Evolutionary conservation across 1,140 invertebrate genomes (phyloP), one percentile per base, ranked within the genome.

Genomic region (Dufourea novaeangliae): DNA sequence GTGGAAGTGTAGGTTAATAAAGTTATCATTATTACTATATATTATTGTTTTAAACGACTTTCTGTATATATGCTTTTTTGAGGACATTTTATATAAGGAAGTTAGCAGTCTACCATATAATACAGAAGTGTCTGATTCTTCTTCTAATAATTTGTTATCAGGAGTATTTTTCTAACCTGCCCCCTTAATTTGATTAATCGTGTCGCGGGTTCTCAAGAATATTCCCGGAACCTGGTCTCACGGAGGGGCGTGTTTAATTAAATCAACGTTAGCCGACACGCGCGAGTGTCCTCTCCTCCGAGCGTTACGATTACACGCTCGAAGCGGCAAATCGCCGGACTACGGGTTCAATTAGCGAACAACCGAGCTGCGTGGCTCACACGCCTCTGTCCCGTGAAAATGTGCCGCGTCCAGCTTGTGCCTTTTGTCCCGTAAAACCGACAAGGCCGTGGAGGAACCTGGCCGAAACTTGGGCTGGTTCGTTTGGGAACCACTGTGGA

Each of bases 241-340:
- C 56, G 50, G 57, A 69, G 69, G 41, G 46, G n/a, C 32, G 77
- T 61, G 82, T 89, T 89, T 91, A 91, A 90, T 91, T 90, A 90
- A 91, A 91, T 89, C 88, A 87, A 85, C 82, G 78, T 84, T 83
- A 80, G 56, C 76, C 69, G 74, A 78, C 17, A n/a, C n/a, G n/a
- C 79, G 44, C 62, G 61, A 77, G 68, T n/a, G n/a, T 82, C 46
- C 79, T 61, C 44, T 17, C 82, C 77, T 86, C 82, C n/a, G n/a
- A n/a, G n/a, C n/a, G n/a, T n/a, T n/a, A 82, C 87, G 89, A 89
- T 88, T 88, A 90, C 88, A 88, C 87, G 82, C 85, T 83, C 82
- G 69, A 80, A 73, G 78, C 74, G 83, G 81, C 85, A 90, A 90
- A 90, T 90, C 88, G 83, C 62, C 57, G 32, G 78, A 84, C 71